Evolutionary conservation across 2,113 vertebrate genomes (phyloP), one percentile per base, ranked within the genome.

Genomic region (Ageneiosus marmoratus): DNA sequence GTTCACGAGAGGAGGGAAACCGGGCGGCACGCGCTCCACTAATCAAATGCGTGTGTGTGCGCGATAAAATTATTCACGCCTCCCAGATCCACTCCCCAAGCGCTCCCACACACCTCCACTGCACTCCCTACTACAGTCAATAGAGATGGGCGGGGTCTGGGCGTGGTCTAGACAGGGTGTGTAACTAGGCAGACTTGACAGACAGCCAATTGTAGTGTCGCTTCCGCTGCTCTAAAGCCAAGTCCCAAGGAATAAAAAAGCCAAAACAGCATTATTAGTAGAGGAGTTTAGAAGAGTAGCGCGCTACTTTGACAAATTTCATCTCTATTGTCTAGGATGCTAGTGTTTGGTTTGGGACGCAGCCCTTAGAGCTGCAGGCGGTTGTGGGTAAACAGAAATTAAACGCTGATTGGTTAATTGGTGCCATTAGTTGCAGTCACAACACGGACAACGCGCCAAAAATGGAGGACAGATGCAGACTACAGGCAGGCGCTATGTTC

Each of bases 111-210:
- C 80, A 81, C 69, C 48, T 67, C 50, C 82, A 70, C 32, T 13
- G 58, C 78, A 46, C 32, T 73, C 81, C 50, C 73, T 60, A 29
- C 74, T 65, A 29, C 79, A 74, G 50, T 51, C 79, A 82, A 84
- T 79, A 53, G 74, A 67, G 51, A 67, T 85, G 86, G 83, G 83
- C 79, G 67, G 83, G 69, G 75, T 32, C 37, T 75, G 80, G 84
- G 86, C 55, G 83, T 73, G 85, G n/a, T 0, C 58, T 63, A 29
- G 62, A 22, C 51, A 37, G 73, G 73, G 73, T 76, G 72, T 48
- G 73, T 56, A 80, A 72, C 70, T 73, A 62, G 69, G 53, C 44
- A 76, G 63, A 82, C 77, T 77, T 77, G 76, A 85, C 77, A 80
- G 51, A 41, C 70, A 65, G 78, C 79, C 79, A 75, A 41, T 32